Base-by-base conservation (phyloP, 2,797 vertebrate genomes). In the Tragopan temminckii region DNA sequence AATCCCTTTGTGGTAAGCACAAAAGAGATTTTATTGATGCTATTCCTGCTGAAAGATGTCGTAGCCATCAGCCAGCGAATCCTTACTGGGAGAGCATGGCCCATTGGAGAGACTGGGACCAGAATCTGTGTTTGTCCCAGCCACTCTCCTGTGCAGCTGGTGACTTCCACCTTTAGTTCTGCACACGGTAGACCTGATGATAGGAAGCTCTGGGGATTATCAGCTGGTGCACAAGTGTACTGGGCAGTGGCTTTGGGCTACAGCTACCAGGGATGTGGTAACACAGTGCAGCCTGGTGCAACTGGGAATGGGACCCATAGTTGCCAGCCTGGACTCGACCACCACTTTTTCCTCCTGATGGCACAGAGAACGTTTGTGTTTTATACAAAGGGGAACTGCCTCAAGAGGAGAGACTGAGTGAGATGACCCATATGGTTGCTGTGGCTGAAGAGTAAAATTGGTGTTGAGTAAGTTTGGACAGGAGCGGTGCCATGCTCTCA, bases 1-100 rank as follows among this genome's bases (percentile, higher is more conserved):
- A 94, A 62, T 17, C 43, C 68, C 75, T 86, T 75, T 2, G 46
- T 24, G 96, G 96, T 97, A 93, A 97, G 97, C 36, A 74, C 42
- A 83, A 78, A 78, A 57, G 40, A n/a, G 2, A 11, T 31, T 72
- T 89, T 82, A 35, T 27, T 36, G 13, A 9, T n/a, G 3, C 13
- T 48, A 5, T 63, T 94, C 10, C 36, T 81, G 43, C 42, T 50
- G 58, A 24, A 53, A 68, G 24, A 31, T 8, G 66, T 55, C 58
- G 38, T 15, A 75, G 35, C 72, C 62, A 3, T 13, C 27, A 61
- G 36, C 18, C 43, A 40, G 38, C 42, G 33, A 86, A 82, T 61
- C 43, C 24, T 68, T 55, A 4, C 0, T 27, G 59, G 58, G 38
- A 45, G 46, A 52, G 33, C 69, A n/a, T 0, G 23, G 45, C 55